These are phyloP conservation scores for Cyprinus carpio DNA, from an alignment of 2,113 vertebrate genomes.

Conservation along the genomic window DNA sequence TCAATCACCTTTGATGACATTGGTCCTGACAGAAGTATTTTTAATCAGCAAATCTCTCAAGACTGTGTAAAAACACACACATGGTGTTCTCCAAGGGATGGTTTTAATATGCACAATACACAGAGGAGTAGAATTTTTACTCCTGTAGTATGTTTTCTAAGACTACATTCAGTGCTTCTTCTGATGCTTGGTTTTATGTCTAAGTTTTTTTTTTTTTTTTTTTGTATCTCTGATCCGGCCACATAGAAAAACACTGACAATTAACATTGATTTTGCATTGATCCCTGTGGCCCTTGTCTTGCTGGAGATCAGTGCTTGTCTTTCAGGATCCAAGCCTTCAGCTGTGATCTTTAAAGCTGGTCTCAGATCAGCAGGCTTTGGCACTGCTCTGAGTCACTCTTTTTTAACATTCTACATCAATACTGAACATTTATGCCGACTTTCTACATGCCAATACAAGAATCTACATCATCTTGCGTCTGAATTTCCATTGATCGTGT, in stretches of 20 bases:
- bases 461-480: not conserved
- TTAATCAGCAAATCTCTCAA: constrained; percentile 4
- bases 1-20: no score
- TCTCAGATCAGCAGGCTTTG: constrained; percentile 25
- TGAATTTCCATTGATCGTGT: not conserved
- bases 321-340: constrained; percentile 26
- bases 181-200: not conserved
- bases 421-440: not conserved
- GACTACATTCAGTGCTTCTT: not conserved
- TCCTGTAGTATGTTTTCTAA: not conserved
- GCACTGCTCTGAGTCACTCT: not conserved
- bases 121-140: not conserved
- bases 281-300: constrained; percentile 20
- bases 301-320: constrained; percentile 24
- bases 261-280: constrained; percentile 37
- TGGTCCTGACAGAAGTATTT: not conserved
- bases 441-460: constrained; percentile 21
- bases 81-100: not conserved
- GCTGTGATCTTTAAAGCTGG: constrained; percentile 32
- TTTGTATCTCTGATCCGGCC: not conserved
- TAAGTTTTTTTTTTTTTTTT: not conserved
- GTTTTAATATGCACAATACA: not conserved
- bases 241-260: constrained; percentile 30
- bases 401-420: constrained; percentile 30
- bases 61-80: not conserved